Base-by-base conservation (phyloP, 2,113 vertebrate species). In the Clinocottus analis region DNA sequence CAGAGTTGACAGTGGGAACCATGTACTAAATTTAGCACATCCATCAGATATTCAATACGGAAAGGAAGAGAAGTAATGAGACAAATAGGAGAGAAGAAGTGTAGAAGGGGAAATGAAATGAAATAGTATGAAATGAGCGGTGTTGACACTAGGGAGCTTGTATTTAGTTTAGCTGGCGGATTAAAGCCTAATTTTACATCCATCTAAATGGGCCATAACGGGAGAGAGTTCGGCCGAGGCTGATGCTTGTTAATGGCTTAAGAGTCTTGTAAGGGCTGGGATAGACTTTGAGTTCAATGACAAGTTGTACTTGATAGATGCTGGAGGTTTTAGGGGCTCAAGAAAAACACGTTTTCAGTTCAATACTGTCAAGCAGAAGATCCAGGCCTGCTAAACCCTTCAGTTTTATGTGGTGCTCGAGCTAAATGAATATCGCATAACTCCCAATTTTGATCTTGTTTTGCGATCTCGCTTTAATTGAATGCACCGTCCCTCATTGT, bases 131-230 rank as follows among this genome's bases (percentile, higher is more conserved):
- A 74, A 78, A 90, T 85, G 85, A 88, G 79, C 19, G 3, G 63
- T 83, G 83, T 80, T 87, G 87, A 88, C 91, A 79, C 81, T 66
- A 70, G 88, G 87, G 89, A 91, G 79, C 74, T 72, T 72, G 81
- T 87, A 87, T 90, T 92, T 86, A 91, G 88, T 85, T 88, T 81
- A 88, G 79, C 81, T 84, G 73, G 82, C 21, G 79, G 90, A 92
- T 91, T 93, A 92, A 88, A 91, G 85, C 87, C 91, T 90, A 93
- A 92, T 93, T 92, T 92, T 90, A 92, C 89, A 92, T 89, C 89
- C 74, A 90, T 89, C 88, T 90, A 91, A 92, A 85, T 89, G 90
- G 90, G 87, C 89, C 88, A 91, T 88, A 82, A 86, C 86, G 89
- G 80, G 72, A 85, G 85, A 76, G 85, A 80, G 80, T 33, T 67